Evolutionary conservation across 2,888 invertebrate genomes (phyloP), one percentile per base, ranked within the genome.

Genomic region (Tinea semifulvella): DNA sequence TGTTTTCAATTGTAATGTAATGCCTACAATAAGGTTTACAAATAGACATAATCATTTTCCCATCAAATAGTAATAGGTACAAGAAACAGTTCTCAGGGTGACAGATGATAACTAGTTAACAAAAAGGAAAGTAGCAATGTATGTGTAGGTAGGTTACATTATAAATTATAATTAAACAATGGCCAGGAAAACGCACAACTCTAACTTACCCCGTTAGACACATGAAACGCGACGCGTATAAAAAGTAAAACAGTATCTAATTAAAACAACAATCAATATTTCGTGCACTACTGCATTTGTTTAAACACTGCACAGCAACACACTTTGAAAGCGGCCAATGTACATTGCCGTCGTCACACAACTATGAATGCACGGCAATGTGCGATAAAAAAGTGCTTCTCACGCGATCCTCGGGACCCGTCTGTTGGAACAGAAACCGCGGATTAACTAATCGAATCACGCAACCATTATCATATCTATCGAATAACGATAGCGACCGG

Each of bases 201-300:
- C 38, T 18, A 26, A n/a, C 26, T 10, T 11, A 11, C 2, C 26
- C 26, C 26, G 6, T 26, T 26, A 26, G 3, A 6, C 3, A 36
- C 11, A 36, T 17, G 18, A 5, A 13, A 17, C 17, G 6, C 36
- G 39, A n/a, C 39, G 4, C 19, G 22, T 40, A 10, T 40, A 40
- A 40, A 40, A 40, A 40, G 40, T 40, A 22, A 40, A 40, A 40
- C 13, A 22, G 22, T 22, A 22, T 40, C 40, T 11, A 40, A 40
- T 40, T 40, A 22, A 40, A 13, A 14, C 31, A 13, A 3, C 13
- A n/a, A 6, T 2, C n/a, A 31, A 31, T n/a, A 13, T 31, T 14
- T n/a, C 31, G 13, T 13, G 31, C 31, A 31, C 14, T n/a, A 13
- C 13, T 14, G 31, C 7, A 14, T 31, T 13, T 31, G n/a, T 31